A percentile compares a stretch with the other conserved stretches of the same genome.
Evolutionary conservation across 2,888 invertebrate species (phyloP).

Genomic region (Tolmerus cingulatus): DNA sequence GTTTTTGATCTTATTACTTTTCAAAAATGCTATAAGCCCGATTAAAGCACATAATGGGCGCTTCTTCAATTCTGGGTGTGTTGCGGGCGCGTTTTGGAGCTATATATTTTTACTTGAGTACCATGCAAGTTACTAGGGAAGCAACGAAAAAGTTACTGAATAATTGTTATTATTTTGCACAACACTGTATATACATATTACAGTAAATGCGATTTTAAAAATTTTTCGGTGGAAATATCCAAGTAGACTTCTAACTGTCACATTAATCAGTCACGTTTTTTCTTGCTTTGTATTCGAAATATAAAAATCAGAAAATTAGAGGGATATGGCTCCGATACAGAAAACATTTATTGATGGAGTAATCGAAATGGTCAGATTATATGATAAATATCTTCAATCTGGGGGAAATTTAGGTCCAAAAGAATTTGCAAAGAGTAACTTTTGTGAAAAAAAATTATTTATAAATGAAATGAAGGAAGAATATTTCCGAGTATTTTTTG

Average conservation of each 20-base stretch:
- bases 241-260: background rate
- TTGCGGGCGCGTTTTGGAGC: too few relatives aligned
- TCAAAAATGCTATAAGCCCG: too few relatives aligned
- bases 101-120: too few relatives aligned
- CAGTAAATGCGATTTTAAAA: too few relatives aligned
- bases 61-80: too few relatives aligned
- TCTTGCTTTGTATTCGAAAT: background rate
- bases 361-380: background rate
- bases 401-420: background rate
- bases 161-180: too few relatives aligned
- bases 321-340: background rate
- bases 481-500: conserved; percentile 35
- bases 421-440: conserved; percentile 42
- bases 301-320: background rate
- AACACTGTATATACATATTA: too few relatives aligned
- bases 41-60: too few relatives aligned
- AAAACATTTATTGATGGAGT: background rate
- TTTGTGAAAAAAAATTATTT: conserved; percentile 44
- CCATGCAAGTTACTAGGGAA: too few relatives aligned
- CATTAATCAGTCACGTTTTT: background rate
- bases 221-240: background rate
- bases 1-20: too few relatives aligned
- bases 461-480: conserved; percentile 24
- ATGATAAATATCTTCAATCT: background rate
- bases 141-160: too few relatives aligned